Conservation (phyloP, 1,140 invertebrate genomes). For the Nasonia longicornis region DNA sequence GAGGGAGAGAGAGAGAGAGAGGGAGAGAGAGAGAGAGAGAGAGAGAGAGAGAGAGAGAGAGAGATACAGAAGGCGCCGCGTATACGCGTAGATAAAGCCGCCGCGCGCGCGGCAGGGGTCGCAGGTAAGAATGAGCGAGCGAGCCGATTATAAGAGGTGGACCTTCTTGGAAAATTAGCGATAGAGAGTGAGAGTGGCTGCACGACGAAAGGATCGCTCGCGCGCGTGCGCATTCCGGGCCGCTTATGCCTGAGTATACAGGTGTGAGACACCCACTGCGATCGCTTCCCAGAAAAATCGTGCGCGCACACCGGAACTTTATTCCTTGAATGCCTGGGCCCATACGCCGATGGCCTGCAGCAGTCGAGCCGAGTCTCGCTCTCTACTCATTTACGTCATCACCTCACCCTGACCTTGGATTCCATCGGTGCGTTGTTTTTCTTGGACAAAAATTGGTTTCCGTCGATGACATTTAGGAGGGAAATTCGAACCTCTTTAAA, state of each 20-base stretch:
- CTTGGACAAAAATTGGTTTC: too few species aligned
- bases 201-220: not conserved
- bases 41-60: too few species aligned
- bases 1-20: too few species aligned
- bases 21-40: too few species aligned
- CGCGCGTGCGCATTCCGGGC: too few species aligned
- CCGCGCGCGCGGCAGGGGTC: too few species aligned
- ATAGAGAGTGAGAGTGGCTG: not conserved
- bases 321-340: not conserved
- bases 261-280: not conserved
- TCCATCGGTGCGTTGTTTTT: not conserved
- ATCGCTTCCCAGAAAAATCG: not conserved
- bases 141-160: conserved; percentile 4
- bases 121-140: not conserved
- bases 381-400: not conserved
- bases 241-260: not conserved
- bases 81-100: not conserved
- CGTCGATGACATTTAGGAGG: too few species aligned
- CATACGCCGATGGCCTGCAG: too few species aligned
- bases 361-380: not conserved
- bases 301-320: conserved; percentile 6
- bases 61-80: not conserved
- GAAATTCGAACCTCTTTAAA: too few species aligned
- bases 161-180: conserved; percentile 24
- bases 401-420: not conserved